phyloP scores from a whole-genome alignment of 2,888 invertebrate genomes.

The Lasius fuliginosus region DNA sequence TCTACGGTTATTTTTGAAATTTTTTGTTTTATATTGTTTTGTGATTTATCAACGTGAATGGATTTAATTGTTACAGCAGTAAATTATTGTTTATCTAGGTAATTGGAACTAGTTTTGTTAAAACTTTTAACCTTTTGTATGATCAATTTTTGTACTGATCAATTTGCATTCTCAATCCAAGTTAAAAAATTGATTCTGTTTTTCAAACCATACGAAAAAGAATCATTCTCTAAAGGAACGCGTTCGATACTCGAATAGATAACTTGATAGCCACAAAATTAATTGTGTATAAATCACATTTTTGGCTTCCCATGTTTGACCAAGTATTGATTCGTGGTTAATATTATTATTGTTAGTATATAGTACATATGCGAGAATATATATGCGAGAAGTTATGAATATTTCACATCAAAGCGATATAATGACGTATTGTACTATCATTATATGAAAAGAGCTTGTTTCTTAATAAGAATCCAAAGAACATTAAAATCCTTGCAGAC shows the following conservation, averaged over 20 bases:
- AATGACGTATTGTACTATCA: neutral
- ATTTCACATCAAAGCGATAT: neutral
- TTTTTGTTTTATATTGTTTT: neutral
- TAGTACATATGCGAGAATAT: neutral
- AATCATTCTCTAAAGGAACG: neutral
- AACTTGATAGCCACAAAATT: slow-evolving; percentile 14
- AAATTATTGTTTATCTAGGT: neutral
- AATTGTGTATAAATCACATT: slow-evolving; percentile 18
- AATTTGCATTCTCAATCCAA: neutral
- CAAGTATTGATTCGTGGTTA: slow-evolving; percentile 37
- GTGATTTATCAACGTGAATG: neutral
- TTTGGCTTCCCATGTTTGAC: neutral
- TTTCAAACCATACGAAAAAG: neutral
- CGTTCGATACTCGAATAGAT: neutral
- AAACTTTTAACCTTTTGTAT: neutral
- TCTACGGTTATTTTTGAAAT: neutral
- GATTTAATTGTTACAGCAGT: neutral
- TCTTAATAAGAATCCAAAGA: slow-evolving; percentile 2
- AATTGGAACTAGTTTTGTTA: neutral
- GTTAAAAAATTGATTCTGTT: slow-evolving; percentile 4
- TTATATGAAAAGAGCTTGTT: neutral
- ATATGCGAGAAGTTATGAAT: slow-evolving; percentile 5
- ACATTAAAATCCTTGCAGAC: neutral
- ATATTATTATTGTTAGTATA: slow-evolving; percentile 23
- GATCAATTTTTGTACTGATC: neutral